A percentile compares a stretch with the other conserved stretches of the same genome.
phyloP scores from a whole-genome alignment of 2,888 invertebrate species.

The Scelioninae gen. 2 region DNA sequence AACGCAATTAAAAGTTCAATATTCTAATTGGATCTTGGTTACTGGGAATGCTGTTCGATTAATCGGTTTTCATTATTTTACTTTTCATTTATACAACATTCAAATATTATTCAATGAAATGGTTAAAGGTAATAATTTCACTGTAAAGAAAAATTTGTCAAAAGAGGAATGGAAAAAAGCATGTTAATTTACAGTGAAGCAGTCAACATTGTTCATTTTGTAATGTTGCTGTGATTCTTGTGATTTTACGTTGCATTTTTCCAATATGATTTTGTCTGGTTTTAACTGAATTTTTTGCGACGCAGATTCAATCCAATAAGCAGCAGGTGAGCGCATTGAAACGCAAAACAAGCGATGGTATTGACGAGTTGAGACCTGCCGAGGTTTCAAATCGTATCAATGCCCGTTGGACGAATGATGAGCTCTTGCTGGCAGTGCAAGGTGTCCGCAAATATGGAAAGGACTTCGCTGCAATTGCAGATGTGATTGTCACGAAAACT shows the following conservation, averaged over 20 bases:
- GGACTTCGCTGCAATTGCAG: slow-evolving; percentile 95
- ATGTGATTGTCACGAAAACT: slow-evolving; percentile 95
- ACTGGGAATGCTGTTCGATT: too few relatives aligned
- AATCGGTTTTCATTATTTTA: too few relatives aligned
- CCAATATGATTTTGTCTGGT: not conserved
- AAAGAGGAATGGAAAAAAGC: too few relatives aligned
- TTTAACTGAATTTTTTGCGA: slow-evolving; percentile 5
- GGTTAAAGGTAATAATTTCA: not conserved
- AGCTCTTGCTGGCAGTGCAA: slow-evolving; percentile 92
- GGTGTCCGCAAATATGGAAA: slow-evolving; percentile 90
- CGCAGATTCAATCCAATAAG: slow-evolving; percentile 96
- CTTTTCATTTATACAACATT: too few relatives aligned
- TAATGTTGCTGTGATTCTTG: too few relatives aligned
- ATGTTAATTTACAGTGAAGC: too few relatives aligned
- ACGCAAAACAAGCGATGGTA: slow-evolving; percentile 81
- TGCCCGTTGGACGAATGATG: slow-evolving; percentile 95
- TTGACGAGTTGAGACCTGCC: slow-evolving; percentile 81
- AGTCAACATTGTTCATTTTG: too few relatives aligned
- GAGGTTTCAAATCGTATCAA: slow-evolving; percentile 85
- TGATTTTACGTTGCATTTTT: too few relatives aligned
- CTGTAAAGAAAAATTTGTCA: too few relatives aligned
- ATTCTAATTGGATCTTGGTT: too few relatives aligned
- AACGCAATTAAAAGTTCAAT: too few relatives aligned
- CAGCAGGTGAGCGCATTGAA: slow-evolving; percentile 92
- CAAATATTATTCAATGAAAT: too few relatives aligned